Conservation (phyloP, 37 sponge, comb jelly and placozoan species). For the Corticium candelabrum region DNA sequence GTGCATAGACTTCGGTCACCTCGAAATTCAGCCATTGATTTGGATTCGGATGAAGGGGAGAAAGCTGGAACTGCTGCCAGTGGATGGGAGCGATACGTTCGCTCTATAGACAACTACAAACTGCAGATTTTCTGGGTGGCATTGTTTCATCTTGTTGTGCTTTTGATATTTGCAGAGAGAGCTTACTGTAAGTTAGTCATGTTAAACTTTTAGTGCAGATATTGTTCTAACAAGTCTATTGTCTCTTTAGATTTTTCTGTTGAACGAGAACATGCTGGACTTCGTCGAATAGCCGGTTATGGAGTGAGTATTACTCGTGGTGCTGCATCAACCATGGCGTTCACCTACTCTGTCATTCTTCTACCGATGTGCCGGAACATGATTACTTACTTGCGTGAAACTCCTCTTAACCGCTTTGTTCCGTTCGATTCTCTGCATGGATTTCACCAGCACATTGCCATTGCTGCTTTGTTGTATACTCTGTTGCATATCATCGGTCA, state of each 20-base stretch:
- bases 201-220: neutral
- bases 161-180: slow-evolving; percentile 69
- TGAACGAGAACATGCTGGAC: slow-evolving; percentile 74
- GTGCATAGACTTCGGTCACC: too few relatives aligned
- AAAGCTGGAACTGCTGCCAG: too few relatives aligned
- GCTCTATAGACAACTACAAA: slow-evolving; percentile 71
- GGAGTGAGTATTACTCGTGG: slow-evolving; percentile 93
- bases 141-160: slow-evolving; percentile 41
- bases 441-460: slow-evolving; percentile 55
- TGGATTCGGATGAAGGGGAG: too few relatives aligned
- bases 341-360: slow-evolving; percentile 73
- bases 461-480: slow-evolving; percentile 72
- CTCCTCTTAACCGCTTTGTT: slow-evolving; percentile 69
- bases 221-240: neutral
- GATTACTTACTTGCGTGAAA: slow-evolving; percentile 85
- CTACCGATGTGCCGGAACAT: slow-evolving; percentile 91
- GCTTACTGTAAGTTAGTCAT: slow-evolving; percentile 48
- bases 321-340: slow-evolving; percentile 90
- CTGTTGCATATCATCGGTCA: slow-evolving; percentile 83
- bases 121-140: slow-evolving; percentile 78
- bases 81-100: too few relatives aligned
- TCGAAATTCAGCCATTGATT: too few relatives aligned
- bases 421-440: slow-evolving; percentile 81
- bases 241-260: slow-evolving; percentile 22
- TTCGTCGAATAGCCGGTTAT: slow-evolving; percentile 82